These are phyloP conservation scores for Xanthorhoe designata DNA, from an alignment of 2,888 invertebrate genomes.

Conservation along the genomic window DNA sequence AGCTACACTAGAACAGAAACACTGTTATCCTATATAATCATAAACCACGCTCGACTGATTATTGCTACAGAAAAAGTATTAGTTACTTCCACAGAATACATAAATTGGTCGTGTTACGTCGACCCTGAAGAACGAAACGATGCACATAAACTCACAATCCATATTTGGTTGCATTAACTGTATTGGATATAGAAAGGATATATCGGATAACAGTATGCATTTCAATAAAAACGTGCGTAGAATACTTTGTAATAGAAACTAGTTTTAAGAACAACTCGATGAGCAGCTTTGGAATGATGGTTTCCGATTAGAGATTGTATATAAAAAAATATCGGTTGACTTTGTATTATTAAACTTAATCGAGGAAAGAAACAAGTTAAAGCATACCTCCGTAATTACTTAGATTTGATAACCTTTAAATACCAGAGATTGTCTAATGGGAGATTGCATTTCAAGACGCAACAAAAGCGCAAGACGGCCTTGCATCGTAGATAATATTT, in stretches of 20 bases:
- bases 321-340: too few relatives aligned
- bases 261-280: conserved; percentile 29
- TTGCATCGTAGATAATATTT: conserved; percentile 3
- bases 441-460: background rate
- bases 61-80: conserved; percentile 11
- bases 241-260: conserved; percentile 41
- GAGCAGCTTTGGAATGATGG: background rate
- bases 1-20: background rate
- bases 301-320: background rate
- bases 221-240: conserved; percentile 55
- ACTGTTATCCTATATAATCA: conserved; percentile 21
- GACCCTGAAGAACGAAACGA: conserved; percentile 60
- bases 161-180: conserved; percentile 63
- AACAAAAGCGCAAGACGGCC: conserved; percentile 15
- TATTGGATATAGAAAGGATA: conserved; percentile 58
- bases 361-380: too few relatives aligned
- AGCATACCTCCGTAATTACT: too few relatives aligned
- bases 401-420: conserved; percentile 2
- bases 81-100: conserved; percentile 11
- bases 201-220: conserved; percentile 55
- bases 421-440: background rate
- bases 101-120: conserved; percentile 58
- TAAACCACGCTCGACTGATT: conserved; percentile 57
- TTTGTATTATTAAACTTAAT: too few relatives aligned
- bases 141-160: conserved; percentile 50